Evolutionary conservation across 1,140 invertebrate genomes (phyloP).

Genomic region (Pseudachorutes palmiensis): DNA sequence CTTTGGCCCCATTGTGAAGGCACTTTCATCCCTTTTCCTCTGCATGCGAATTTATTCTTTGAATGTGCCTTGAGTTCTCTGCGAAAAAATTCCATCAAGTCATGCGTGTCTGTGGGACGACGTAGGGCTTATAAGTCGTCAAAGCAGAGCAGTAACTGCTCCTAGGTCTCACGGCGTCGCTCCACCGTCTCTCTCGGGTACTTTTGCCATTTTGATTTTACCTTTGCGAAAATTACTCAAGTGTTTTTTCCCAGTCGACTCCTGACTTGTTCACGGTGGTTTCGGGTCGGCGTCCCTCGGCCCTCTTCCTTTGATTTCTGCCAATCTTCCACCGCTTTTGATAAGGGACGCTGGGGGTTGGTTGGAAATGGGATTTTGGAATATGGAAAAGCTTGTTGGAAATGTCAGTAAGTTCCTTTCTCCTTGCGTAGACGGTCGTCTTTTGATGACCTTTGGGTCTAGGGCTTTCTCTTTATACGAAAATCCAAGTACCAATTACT

Average conservation of each 20-base stretch:
- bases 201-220: neutral
- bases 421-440: neutral
- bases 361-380: neutral
- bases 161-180: neutral
- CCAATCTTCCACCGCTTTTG: neutral
- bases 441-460: neutral
- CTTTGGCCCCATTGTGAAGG: neutral
- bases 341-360: neutral
- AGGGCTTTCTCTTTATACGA: neutral
- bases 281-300: neutral
- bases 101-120: neutral
- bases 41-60: too few relatives aligned
- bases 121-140: neutral
- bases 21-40: too few relatives aligned
- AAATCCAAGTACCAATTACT: conserved; percentile 2
- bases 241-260: neutral
- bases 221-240: neutral
- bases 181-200: neutral
- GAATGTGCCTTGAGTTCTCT: too few relatives aligned
- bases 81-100: neutral
- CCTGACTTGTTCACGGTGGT: neutral
- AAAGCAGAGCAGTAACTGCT: neutral
- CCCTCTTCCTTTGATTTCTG: neutral
- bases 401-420: neutral
- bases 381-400: too few relatives aligned